Evolutionary conservation across 1,140 invertebrate genomes (phyloP).

Genomic region (Drosophila funebris): DNA sequence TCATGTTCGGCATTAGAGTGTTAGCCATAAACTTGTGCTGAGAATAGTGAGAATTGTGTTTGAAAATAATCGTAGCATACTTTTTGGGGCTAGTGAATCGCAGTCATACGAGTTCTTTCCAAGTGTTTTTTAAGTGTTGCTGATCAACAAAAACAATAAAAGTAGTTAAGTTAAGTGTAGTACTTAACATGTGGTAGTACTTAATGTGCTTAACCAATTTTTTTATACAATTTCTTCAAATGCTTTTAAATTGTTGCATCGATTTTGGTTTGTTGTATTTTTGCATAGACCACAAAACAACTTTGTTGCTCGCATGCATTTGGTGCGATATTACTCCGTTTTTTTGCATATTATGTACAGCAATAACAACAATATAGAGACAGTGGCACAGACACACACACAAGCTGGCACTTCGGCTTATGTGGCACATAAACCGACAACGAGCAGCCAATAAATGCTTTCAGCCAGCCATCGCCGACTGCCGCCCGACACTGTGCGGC

Average conservation of each 20-base stretch:
- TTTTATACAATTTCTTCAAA: neutral
- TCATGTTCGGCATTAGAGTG: neutral
- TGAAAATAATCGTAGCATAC: constrained; percentile 4
- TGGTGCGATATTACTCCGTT: constrained; percentile 38
- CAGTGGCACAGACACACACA: constrained; percentile 29
- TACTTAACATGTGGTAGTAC: too few relatives aligned
- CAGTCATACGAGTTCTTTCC: neutral
- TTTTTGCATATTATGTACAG: constrained; percentile 68
- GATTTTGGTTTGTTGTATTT: constrained; percentile 50
- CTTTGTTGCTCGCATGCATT: constrained; percentile 53
- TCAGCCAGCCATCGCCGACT: constrained; percentile 60
- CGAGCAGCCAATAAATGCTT: constrained; percentile 81
- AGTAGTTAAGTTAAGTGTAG: neutral
- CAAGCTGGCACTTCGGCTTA: constrained; percentile 72
- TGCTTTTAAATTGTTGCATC: constrained; percentile 8
- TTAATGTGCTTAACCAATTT: neutral
- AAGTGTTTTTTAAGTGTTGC: neutral
- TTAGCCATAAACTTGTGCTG: neutral
- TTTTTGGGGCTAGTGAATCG: constrained; percentile 13
- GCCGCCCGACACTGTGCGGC: constrained; percentile 50
- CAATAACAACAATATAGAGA: constrained; percentile 16
- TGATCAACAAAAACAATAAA: neutral
- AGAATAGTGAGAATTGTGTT: constrained; percentile 11
- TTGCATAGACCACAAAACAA: constrained; percentile 39
- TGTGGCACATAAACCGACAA: constrained; percentile 79